Percentiles rank a stretch among this genome's conserved stretches.
Conservation (phyloP, 2,888 invertebrate species). For the Aspidiotus rigidus region DNA sequence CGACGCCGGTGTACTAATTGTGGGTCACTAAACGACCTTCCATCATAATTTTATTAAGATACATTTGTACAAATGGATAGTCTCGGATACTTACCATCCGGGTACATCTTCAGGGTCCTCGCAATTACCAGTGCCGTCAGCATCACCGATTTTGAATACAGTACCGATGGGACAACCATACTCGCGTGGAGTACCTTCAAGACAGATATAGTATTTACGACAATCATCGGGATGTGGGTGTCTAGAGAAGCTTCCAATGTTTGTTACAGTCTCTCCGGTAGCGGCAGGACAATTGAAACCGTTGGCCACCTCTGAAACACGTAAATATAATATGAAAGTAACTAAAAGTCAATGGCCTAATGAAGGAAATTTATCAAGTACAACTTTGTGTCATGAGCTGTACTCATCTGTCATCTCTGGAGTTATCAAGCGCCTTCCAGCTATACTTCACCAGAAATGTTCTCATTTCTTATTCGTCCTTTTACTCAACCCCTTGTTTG, state of each 20-base stretch:
- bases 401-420: no score
- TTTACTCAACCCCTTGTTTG: no score
- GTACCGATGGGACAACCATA: constrained; percentile 94
- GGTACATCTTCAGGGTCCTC: constrained; percentile 92
- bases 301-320: constrained; percentile 70
- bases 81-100: constrained; percentile 66
- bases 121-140: constrained; percentile 84
- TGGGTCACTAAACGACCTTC: no score
- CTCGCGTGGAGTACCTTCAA: constrained; percentile 81
- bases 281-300: constrained; percentile 78
- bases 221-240: constrained; percentile 91
- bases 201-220: constrained; percentile 89
- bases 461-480: no score
- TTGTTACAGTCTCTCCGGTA: constrained; percentile 63
- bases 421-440: no score
- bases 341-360: background rate
- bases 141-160: constrained; percentile 86
- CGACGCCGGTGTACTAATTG: no score
- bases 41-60: background rate
- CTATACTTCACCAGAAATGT: no score
- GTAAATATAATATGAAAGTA: background rate
- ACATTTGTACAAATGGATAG: background rate
- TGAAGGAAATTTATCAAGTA: no score
- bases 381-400: no score
- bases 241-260: constrained; percentile 78